Evolutionary conservation across 2,113 vertebrate species (phyloP).

Genomic region (Apeltes quadracus): DNA sequence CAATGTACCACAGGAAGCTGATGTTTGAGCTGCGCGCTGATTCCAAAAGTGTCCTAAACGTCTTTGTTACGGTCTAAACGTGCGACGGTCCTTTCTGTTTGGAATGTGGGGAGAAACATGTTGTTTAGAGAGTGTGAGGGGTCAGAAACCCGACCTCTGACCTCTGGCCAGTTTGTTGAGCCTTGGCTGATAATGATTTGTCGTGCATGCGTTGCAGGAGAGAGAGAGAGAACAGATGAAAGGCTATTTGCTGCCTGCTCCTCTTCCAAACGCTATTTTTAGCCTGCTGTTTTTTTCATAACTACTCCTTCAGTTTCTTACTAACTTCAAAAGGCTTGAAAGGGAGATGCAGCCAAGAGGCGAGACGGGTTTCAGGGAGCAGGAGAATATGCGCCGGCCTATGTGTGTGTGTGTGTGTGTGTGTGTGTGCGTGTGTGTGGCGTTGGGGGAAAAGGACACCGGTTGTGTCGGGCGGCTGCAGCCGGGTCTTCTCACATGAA

Average conservation of each 20-base stretch:
- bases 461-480: background rate
- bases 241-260: slow-evolving; percentile 53
- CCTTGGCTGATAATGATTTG: background rate
- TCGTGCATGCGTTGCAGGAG: background rate
- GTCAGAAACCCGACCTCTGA: slow-evolving; percentile 1
- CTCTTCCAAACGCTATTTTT: slow-evolving; percentile 66
- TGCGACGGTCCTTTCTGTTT: background rate
- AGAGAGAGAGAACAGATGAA: slow-evolving; percentile 44
- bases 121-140: too few relatives aligned
- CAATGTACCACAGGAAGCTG: background rate
- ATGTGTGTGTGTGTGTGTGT: slow-evolving; percentile 11
- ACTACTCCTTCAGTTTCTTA: slow-evolving; percentile 45
- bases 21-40: background rate
- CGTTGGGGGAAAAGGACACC: background rate
- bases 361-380: slow-evolving; percentile 28
- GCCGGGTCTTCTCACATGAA: slow-evolving; percentile 21
- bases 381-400: slow-evolving; percentile 22
- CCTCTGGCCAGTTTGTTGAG: background rate
- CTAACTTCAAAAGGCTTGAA: slow-evolving; percentile 60
- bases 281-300: slow-evolving; percentile 48
- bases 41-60: too few relatives aligned
- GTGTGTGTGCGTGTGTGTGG: background rate
- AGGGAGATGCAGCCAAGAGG: slow-evolving; percentile 5
- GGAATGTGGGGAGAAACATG: background rate
- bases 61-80: background rate